These are phyloP conservation scores for Allolobophora icterica DNA, from an alignment of 2,888 invertebrate genomes.

Conservation along the genomic window DNA sequence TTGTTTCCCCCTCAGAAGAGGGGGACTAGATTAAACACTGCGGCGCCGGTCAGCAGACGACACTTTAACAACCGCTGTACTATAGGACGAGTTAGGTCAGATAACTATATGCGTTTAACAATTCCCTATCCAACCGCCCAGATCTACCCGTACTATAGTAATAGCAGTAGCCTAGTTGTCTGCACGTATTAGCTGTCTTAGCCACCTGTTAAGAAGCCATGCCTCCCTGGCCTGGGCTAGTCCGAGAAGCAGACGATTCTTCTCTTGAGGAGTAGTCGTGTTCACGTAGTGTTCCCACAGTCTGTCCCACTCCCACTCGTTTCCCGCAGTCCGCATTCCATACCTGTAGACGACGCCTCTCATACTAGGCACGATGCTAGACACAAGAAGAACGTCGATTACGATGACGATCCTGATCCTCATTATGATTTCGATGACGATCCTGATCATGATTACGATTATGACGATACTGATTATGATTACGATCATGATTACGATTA, in stretches of 20 bases:
- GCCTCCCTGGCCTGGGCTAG: conserved; percentile 75
- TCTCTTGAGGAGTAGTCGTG: conserved; percentile 82
- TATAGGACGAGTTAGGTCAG: too few relatives aligned
- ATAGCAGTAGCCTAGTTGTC: neutral
- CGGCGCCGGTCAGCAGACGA: too few relatives aligned
- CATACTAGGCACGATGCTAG: conserved; percentile 54
- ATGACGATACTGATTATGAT: neutral
- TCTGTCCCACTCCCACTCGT: conserved; percentile 76
- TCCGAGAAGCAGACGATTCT: conserved; percentile 76
- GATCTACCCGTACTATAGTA: neutral
- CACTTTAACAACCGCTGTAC: too few relatives aligned
- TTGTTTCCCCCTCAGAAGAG: too few relatives aligned
- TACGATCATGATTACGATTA: neutral
- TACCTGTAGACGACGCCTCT: conserved; percentile 59
- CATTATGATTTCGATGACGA: neutral
- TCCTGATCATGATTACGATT: too few relatives aligned
- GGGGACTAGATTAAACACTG: too few relatives aligned
- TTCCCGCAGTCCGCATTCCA: conserved; percentile 59
- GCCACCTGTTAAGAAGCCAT: conserved; percentile 74
- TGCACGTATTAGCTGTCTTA: too few relatives aligned
- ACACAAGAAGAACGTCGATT: neutral
- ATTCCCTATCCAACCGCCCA: too few relatives aligned
- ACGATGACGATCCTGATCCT: neutral
- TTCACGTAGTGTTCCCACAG: conserved; percentile 76
- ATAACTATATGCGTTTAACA: too few relatives aligned